Conservation (phyloP, 2,113 vertebrate genomes). For the Empidonax alnorum region DNA sequence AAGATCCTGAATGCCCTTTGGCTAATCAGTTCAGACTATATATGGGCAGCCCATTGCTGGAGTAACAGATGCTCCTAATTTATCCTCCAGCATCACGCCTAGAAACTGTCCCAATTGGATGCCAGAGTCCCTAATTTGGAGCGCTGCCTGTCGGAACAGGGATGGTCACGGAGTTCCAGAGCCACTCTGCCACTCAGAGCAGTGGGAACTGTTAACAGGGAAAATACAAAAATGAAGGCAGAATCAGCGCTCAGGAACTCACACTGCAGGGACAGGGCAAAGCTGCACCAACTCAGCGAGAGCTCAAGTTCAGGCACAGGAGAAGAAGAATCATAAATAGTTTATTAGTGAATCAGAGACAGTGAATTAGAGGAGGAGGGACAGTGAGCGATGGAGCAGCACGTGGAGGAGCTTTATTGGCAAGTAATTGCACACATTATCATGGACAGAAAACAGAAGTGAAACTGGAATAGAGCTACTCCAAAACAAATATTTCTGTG, state of each 20-base stretch:
- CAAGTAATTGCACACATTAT: conserved; percentile 30
- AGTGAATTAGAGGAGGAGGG: neutral
- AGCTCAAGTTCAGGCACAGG: neutral
- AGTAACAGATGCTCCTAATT: conserved; percentile 46
- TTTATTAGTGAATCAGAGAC: conserved; percentile 33
- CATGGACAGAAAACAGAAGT: neutral
- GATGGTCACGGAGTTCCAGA: neutral
- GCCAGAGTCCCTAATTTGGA: neutral
- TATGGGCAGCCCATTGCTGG: conserved; percentile 13
- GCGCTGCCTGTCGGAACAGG: neutral
- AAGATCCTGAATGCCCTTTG: neutral
- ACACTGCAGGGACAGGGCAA: neutral
- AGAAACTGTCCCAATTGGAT: conserved; percentile 20
- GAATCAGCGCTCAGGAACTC: neutral
- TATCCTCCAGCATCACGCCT: conserved; percentile 36
- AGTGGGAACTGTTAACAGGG: neutral
- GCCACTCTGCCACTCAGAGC: neutral
- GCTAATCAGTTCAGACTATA: neutral
- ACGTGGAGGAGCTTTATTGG: neutral
- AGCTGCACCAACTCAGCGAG: neutral
- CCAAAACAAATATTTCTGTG: conserved; percentile 9
- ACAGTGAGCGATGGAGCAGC: conserved; percentile 37
- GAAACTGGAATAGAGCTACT: neutral
- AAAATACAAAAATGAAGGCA: neutral
- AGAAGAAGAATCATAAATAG: conserved; percentile 19